A percentile compares a stretch with the other conserved stretches of the same genome.
Conservation (phyloP, 1,140 invertebrate genomes). For the Saccostrea cuccullata region DNA sequence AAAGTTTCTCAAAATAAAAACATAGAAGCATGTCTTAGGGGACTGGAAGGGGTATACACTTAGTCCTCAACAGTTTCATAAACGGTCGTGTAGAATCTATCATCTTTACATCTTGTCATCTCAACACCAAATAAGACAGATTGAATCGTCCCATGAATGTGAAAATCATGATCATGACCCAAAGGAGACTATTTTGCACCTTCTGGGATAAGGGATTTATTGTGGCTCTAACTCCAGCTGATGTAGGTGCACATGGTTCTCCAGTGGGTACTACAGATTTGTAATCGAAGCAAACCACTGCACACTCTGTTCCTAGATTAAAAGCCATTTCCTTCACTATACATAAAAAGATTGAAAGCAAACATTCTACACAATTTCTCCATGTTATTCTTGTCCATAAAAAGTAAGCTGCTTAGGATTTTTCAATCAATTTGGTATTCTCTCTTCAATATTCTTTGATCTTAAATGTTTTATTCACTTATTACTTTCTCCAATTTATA, state of each 20-base stretch:
- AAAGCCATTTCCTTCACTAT: slow-evolving; percentile 47
- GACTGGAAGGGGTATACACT: slow-evolving; percentile 53
- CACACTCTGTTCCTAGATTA: neutral
- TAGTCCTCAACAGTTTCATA: slow-evolving; percentile 57
- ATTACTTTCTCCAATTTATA: no score
- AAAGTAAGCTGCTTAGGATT: no score
- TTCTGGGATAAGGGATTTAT: neutral
- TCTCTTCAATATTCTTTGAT: no score
- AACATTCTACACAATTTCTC: no score
- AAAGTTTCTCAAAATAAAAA: slow-evolving; percentile 30
- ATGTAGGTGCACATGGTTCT: slow-evolving; percentile 40
- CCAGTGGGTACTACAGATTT: slow-evolving; percentile 50
- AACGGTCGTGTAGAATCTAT: slow-evolving; percentile 50
- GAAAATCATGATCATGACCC: slow-evolving; percentile 32
- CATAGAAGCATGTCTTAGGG: slow-evolving; percentile 51
- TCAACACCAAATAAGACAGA: slow-evolving; percentile 40
- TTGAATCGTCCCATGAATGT: slow-evolving; percentile 7
- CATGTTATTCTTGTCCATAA: no score
- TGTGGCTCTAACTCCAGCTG: slow-evolving; percentile 43
- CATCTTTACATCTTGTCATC: slow-evolving; percentile 32
- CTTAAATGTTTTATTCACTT: no score
- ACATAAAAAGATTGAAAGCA: slow-evolving; percentile 4
- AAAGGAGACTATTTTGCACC: neutral
- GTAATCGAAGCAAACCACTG: slow-evolving; percentile 44
- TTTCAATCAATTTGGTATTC: no score